Conservation (phyloP, 2,888 invertebrate species). For the Rhimphoctona megacephalus region DNA sequence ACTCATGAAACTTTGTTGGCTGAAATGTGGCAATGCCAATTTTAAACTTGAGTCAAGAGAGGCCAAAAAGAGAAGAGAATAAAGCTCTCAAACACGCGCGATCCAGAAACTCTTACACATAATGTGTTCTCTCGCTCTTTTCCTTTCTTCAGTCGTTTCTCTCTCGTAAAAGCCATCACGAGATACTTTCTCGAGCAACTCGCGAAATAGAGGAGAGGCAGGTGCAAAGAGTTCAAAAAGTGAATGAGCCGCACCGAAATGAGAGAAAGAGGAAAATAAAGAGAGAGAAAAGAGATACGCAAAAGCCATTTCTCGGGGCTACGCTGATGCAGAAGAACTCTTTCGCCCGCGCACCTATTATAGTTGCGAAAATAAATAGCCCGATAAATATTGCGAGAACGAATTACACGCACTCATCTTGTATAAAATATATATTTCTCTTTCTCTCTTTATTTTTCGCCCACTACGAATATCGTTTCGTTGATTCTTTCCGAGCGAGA, state of each 20-base stretch:
- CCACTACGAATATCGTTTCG: slow-evolving; percentile 38
- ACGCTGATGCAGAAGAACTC: slow-evolving; percentile 12
- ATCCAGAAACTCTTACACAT: slow-evolving; percentile 26
- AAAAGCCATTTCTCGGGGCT: slow-evolving; percentile 55
- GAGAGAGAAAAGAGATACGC: slow-evolving; percentile 8
- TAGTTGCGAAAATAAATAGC: slow-evolving; percentile 64
- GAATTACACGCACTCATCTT: slow-evolving; percentile 34
- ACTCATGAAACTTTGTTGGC: slow-evolving; percentile 38
- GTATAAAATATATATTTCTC: slow-evolving; percentile 21
- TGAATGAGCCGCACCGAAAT: slow-evolving; percentile 50
- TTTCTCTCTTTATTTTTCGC: not conserved
- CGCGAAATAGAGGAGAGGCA: slow-evolving; percentile 69
- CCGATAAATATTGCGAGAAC: slow-evolving; percentile 65
- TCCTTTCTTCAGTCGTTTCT: not conserved
- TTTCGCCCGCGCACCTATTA: slow-evolving; percentile 58
- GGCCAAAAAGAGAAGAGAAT: slow-evolving; percentile 9
- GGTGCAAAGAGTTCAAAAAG: slow-evolving; percentile 67
- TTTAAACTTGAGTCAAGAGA: slow-evolving; percentile 49
- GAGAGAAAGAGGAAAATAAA: slow-evolving; percentile 34
- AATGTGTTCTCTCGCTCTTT: not conserved
- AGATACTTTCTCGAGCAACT: slow-evolving; percentile 37
- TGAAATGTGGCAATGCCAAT: slow-evolving; percentile 57
- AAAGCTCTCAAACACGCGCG: slow-evolving; percentile 23
- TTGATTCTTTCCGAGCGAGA: slow-evolving; percentile 33
- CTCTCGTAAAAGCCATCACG: slow-evolving; percentile 57